Percentiles rank a stretch among this genome's conserved stretches.
Conservation (phyloP, 2,888 invertebrate species). For the Gymnoscelis rufifasciata region DNA sequence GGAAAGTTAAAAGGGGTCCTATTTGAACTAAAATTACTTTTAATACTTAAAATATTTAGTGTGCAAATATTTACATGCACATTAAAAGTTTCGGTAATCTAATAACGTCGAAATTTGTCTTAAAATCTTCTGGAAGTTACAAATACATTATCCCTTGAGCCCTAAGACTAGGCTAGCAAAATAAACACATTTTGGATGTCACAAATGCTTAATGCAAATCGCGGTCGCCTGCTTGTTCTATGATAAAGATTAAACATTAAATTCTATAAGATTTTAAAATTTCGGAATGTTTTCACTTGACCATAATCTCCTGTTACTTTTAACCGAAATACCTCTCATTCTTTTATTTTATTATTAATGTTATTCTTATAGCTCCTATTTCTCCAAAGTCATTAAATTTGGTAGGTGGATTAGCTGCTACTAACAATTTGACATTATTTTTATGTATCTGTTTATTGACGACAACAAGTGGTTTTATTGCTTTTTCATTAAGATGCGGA, state of each 20-base stretch:
- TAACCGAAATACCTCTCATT: not conserved
- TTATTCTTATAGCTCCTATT: conserved; percentile 39
- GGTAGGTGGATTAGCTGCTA: conserved; percentile 48
- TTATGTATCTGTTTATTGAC: conserved; percentile 36
- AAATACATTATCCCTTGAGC: too few species aligned
- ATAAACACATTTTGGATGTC: too few species aligned
- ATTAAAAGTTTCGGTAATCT: too few species aligned
- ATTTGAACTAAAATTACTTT: too few species aligned
- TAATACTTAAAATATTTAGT: too few species aligned
- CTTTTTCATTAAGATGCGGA: conserved; percentile 26
- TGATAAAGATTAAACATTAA: too few species aligned
- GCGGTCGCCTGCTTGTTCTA: too few species aligned
- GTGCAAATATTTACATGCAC: too few species aligned
- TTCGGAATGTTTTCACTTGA: not conserved
- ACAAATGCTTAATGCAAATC: too few species aligned
- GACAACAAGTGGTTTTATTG: conserved; percentile 29
- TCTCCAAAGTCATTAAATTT: conserved; percentile 48
- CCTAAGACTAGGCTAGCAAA: too few species aligned
- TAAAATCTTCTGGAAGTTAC: too few species aligned
- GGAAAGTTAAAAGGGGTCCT: not conserved
- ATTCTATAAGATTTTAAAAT: not conserved
- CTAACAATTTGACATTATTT: conserved; percentile 54
- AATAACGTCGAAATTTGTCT: too few species aligned
- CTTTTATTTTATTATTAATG: conserved; percentile 27
- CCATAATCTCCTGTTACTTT: not conserved